These are phyloP conservation scores for Caenorhabditis zanzibari DNA, from an alignment of 2,888 invertebrate species.

Conservation along the genomic window DNA sequence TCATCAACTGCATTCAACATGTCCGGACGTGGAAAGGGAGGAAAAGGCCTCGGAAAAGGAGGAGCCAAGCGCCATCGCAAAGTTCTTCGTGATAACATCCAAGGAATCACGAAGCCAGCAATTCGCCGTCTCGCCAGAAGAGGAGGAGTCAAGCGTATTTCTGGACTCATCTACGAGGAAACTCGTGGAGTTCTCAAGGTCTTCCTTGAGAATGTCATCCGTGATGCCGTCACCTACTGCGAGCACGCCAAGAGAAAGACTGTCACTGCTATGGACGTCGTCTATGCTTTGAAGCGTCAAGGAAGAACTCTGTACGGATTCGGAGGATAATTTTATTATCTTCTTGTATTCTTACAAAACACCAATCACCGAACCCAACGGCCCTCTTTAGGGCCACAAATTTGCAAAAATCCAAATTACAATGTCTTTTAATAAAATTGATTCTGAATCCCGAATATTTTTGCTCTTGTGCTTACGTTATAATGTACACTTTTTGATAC, in stretches of 20 bases:
- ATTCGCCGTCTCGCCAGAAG: constrained; percentile 85
- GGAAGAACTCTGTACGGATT: constrained; percentile 82
- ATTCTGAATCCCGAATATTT: too few relatives aligned
- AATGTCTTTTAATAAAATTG: neutral
- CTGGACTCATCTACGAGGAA: constrained; percentile 82
- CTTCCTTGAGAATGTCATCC: constrained; percentile 91
- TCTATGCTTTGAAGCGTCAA: constrained; percentile 86
- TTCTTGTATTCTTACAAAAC: neutral
- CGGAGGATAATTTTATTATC: constrained; percentile 72
- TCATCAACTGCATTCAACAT: constrained; percentile 84
- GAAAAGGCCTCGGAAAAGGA: constrained; percentile 90
- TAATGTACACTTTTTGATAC: too few relatives aligned
- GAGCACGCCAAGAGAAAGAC: constrained; percentile 93
- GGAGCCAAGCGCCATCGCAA: constrained; percentile 92
- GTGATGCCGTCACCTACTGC: constrained; percentile 92
- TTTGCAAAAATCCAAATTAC: neutral
- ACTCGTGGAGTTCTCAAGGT: constrained; percentile 86
- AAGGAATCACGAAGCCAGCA: constrained; percentile 85
- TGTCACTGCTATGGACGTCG: constrained; percentile 92
- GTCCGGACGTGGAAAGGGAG: constrained; percentile 91
- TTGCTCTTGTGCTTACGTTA: too few relatives aligned
- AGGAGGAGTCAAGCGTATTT: constrained; percentile 84
- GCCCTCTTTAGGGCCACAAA: constrained; percentile 80
- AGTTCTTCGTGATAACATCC: constrained; percentile 86
- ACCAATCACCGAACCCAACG: constrained; percentile 74